Base-by-base conservation (phyloP, 2,888 invertebrate species). In the Agrilus cyanescens region DNA sequence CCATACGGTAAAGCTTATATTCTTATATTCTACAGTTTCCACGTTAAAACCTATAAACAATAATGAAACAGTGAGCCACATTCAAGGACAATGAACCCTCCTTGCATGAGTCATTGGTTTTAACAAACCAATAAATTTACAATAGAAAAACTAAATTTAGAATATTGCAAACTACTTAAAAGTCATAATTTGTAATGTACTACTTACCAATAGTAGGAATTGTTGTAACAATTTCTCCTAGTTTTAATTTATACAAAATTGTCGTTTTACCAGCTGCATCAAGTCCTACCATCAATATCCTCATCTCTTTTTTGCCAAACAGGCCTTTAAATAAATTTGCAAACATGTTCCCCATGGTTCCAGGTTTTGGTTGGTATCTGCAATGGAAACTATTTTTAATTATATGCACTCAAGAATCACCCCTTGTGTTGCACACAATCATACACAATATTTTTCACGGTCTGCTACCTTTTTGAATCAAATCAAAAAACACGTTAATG, bases 211-310 rank as follows among this genome's bases (percentile, higher is more conserved):
- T 97, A 62, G 96, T 97, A 65, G 97, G 97, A 76, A 97, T 97
- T 67, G 97, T 97, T 69, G 96, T 96, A 68, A 97, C 96, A 78
- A 96, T 96, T 86, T 97, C 96, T 70, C 96, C 96, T 80, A 97
- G 82, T 82, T 97, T 97, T 70, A 97, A 83, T 85, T 97, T 97
- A 81, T 96, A 96, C 74, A 97, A 80, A 75, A 97, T 97, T 74
- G 96, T 97, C 67, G 97, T 97, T 85, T 97, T 97, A 80, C 97
- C 97, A 75, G 97, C 97, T 65, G 96, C 96, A 80, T 97, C 96
- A 68, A 95, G 80, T 68, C 94, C 94, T 60, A 95, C 94, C 96
- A 97, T 97, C 75, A 97, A 78, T 82, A 97, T 96, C 79, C 98
- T 87, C 97, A 98, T 97, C 79, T 98, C 96, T 70, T 96, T 97